A percentile compares a stretch with the other conserved stretches of the same genome.
phyloP scores from a whole-genome alignment of 2,888 invertebrate genomes.

The Ernsta delagoae region DNA sequence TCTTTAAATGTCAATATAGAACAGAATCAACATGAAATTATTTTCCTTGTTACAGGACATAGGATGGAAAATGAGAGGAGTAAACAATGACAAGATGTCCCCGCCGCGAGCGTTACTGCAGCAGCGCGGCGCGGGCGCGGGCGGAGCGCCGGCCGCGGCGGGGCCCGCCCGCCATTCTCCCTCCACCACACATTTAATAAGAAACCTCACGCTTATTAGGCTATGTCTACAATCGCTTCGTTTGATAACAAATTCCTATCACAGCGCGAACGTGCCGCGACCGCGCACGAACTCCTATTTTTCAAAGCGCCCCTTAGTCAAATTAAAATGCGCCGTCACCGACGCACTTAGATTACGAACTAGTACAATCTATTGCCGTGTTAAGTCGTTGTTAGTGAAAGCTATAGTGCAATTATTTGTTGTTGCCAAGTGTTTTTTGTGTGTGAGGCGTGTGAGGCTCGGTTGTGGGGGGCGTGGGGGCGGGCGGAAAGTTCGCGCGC shows the following conservation, averaged over 20 bases:
- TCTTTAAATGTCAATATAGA: too few relatives aligned
- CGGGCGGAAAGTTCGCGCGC: conserved; percentile 52
- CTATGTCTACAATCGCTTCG: conserved; percentile 75
- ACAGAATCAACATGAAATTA: neutral
- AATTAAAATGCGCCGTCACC: conserved; percentile 69
- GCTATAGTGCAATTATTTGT: conserved; percentile 81
- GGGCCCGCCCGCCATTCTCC: conserved; percentile 58
- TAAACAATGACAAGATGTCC: conserved; percentile 80
- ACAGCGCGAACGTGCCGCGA: conserved; percentile 57
- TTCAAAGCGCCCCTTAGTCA: conserved; percentile 82
- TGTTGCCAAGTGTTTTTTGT: conserved; percentile 75
- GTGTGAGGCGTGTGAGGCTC: conserved; percentile 53
- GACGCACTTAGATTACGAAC: conserved; percentile 72
- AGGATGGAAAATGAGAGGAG: conserved; percentile 79
- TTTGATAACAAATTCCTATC: conserved; percentile 63
- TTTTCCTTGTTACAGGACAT: conserved; percentile 73
- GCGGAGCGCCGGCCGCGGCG: conserved; percentile 61
- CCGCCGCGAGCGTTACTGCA: conserved; percentile 79
- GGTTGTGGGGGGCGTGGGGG: conserved; percentile 44
- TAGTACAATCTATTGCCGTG: conserved; percentile 72
- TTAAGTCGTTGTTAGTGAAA: conserved; percentile 76
- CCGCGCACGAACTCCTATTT: conserved; percentile 73
- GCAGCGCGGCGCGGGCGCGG: conserved; percentile 56
- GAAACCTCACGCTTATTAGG: conserved; percentile 79
- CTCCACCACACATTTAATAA: conserved; percentile 64